These are phyloP conservation scores for Pontoporia blainvillei DNA, from an alignment of 2,113 vertebrate genomes.

Conservation along the genomic window DNA sequence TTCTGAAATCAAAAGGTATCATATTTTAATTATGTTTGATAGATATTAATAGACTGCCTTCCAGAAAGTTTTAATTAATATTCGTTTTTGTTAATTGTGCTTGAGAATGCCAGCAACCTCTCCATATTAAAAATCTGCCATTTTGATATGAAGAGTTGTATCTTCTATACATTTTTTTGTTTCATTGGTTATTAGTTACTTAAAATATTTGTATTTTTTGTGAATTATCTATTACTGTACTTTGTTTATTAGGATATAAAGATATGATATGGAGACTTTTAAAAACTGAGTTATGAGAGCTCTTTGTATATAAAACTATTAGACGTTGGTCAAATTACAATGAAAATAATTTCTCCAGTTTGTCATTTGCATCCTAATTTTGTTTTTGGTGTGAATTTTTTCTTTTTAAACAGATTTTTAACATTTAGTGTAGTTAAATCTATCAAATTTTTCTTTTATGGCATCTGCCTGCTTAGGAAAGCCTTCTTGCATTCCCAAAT, in stretches of 20 bases:
- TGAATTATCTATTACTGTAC: background rate
- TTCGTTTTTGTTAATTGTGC: background rate
- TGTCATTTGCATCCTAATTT: conserved; percentile 34
- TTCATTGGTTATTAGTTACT: background rate
- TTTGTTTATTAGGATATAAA: background rate
- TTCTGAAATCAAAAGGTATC: conserved; percentile 14
- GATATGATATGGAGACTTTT: background rate
- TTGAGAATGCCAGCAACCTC: background rate
- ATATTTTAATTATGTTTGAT: conserved; percentile 26
- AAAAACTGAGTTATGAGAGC: background rate
- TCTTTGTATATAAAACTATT: background rate
- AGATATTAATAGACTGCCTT: background rate
- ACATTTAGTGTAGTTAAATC: background rate
- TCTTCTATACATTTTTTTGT: background rate
- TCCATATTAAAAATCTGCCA: background rate
- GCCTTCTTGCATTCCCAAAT: background rate
- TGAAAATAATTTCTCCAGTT: background rate
- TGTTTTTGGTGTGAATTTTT: conserved; percentile 14
- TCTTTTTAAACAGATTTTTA: conserved; percentile 6
- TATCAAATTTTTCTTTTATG: background rate
- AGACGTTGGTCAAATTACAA: background rate
- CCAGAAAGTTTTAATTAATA: background rate
- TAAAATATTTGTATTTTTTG: background rate
- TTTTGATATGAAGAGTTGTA: background rate
- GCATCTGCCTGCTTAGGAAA: background rate